These are phyloP conservation scores for Aleiodes sp. DNA, from an alignment of 1,140 invertebrate genomes.

Conservation along the genomic window DNA sequence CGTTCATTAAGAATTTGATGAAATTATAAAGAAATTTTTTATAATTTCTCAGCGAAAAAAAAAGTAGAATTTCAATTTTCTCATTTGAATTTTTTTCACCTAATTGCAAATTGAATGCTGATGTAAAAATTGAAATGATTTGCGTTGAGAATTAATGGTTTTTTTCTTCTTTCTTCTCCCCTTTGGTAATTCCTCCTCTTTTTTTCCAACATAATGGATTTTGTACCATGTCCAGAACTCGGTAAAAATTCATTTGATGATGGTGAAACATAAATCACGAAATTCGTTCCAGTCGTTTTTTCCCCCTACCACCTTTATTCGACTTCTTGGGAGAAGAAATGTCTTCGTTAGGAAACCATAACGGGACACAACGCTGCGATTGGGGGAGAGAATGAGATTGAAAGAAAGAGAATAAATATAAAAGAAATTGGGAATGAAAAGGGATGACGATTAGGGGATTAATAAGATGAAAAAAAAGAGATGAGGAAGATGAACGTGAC, in stretches of 20 bases:
- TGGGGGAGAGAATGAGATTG: neutral
- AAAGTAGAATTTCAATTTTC: too few relatives aligned
- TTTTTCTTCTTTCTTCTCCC: neutral
- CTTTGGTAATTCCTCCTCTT: neutral
- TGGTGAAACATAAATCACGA: neutral
- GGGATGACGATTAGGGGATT: neutral
- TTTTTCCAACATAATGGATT: neutral
- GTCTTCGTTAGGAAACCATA: slow-evolving; percentile 5
- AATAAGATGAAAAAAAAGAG: neutral
- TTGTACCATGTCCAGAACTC: neutral
- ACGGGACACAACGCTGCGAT: neutral
- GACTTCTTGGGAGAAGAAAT: neutral
- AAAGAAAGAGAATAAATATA: neutral
- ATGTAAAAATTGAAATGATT: too few relatives aligned
- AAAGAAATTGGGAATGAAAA: slow-evolving; percentile 1
- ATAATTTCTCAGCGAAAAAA: too few relatives aligned
- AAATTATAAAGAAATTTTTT: too few relatives aligned
- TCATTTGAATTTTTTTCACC: too few relatives aligned
- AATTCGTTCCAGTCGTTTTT: slow-evolving; percentile 8
- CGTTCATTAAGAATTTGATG: too few relatives aligned
- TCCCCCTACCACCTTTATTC: too few relatives aligned
- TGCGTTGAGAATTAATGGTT: neutral
- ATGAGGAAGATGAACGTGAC: neutral
- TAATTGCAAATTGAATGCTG: too few relatives aligned
- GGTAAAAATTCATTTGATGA: slow-evolving; percentile 9